Evolutionary conservation across 1,140 invertebrate species (phyloP).

Genomic region (Euschistus heros): DNA sequence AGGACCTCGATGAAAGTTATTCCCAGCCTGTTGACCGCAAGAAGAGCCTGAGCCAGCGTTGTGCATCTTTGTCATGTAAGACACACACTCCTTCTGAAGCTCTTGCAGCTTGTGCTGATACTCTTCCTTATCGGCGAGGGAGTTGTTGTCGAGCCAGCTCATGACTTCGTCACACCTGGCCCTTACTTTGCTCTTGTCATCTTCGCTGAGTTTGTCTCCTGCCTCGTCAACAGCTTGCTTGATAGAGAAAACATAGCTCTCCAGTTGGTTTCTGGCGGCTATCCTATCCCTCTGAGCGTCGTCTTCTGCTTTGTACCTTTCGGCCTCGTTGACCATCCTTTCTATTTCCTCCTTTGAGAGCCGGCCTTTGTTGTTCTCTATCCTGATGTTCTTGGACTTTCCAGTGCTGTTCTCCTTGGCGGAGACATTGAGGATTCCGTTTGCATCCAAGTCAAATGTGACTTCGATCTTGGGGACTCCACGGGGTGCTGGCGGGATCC

Average conservation of each 20-base stretch:
- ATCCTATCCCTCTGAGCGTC: slow-evolving; percentile 50
- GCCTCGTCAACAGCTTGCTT: slow-evolving; percentile 46
- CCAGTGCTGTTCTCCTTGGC: too few relatives aligned
- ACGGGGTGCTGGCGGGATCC: too few relatives aligned
- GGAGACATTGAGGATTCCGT: too few relatives aligned
- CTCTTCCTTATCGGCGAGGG: slow-evolving; percentile 50
- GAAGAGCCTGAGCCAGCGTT: slow-evolving; percentile 32
- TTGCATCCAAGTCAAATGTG: too few relatives aligned
- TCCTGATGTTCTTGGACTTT: too few relatives aligned
- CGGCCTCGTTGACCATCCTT: too few relatives aligned
- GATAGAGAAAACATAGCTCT: slow-evolving; percentile 70
- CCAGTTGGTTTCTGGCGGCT: slow-evolving; percentile 64
- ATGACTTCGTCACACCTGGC: too few relatives aligned
- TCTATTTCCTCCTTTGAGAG: too few relatives aligned
- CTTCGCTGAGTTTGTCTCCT: slow-evolving; percentile 33
- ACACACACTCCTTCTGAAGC: slow-evolving; percentile 41
- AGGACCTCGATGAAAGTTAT: slow-evolving; percentile 37
- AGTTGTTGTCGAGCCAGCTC: slow-evolving; percentile 55
- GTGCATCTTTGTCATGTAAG: too few relatives aligned
- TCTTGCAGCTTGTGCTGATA: slow-evolving; percentile 47
- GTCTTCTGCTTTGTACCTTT: slow-evolving; percentile 50
- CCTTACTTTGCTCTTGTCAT: slow-evolving; percentile 36
- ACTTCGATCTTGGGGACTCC: too few relatives aligned
- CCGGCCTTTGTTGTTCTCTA: too few relatives aligned
- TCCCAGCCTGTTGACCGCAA: slow-evolving; percentile 22